Evolutionary conservation across 2,888 invertebrate genomes (phyloP).

Genomic region (Melipona bicolor): DNA sequence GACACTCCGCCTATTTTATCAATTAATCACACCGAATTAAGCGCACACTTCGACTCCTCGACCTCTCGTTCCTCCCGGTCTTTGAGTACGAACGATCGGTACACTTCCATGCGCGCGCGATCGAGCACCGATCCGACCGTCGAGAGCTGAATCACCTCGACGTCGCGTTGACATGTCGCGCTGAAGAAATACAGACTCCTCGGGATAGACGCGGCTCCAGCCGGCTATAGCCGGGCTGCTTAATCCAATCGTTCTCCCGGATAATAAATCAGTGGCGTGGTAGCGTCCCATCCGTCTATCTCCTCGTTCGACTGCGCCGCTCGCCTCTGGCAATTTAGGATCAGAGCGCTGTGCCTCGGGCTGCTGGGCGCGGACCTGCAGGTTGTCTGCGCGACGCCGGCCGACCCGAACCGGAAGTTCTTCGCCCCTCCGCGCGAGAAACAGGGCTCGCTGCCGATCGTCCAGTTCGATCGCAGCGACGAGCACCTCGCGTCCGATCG

Average conservation of each 20-base stretch:
- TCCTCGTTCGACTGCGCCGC: conserved; percentile 78
- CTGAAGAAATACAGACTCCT: not conserved
- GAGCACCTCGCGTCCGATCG: conserved; percentile 5
- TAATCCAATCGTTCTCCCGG: conserved; percentile 53
- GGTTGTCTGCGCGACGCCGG: conserved; percentile 64
- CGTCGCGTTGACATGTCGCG: not conserved
- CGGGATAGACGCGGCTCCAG: not conserved
- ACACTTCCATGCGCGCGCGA: not conserved
- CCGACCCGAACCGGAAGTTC: conserved; percentile 55
- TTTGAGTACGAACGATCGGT: not conserved
- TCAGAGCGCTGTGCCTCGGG: conserved; percentile 73
- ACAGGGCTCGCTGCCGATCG: conserved; percentile 49
- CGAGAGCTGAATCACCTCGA: not conserved
- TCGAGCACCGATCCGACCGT: not conserved
- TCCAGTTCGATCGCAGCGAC: conserved; percentile 25
- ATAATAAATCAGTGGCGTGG: conserved; percentile 73
- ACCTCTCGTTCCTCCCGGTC: not conserved
- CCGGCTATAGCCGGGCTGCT: no score
- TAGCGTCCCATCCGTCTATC: conserved; percentile 78
- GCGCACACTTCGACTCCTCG: not conserved
- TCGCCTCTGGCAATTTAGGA: conserved; percentile 70
- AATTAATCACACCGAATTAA: conserved; percentile 2
- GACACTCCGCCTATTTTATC: not conserved
- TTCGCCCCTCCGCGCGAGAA: conserved; percentile 38
- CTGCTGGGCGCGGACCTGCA: conserved; percentile 79